These are phyloP conservation scores for Drosophila cognata DNA, from an alignment of 2,888 invertebrate species.

Conservation along the genomic window DNA sequence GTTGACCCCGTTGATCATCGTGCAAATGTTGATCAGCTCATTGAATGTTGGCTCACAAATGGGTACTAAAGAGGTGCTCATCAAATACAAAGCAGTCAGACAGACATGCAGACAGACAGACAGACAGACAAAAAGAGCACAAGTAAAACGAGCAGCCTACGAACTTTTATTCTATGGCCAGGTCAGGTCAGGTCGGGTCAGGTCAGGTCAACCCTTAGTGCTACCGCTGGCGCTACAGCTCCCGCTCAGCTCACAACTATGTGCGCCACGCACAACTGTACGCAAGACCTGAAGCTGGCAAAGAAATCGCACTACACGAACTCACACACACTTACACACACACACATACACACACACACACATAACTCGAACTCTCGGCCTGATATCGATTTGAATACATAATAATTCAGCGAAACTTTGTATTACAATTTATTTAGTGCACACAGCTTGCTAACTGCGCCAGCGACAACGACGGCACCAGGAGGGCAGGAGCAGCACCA, in stretches of 20 bases:
- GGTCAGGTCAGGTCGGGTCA: background rate
- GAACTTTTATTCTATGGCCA: slow-evolving; percentile 16
- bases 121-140: background rate
- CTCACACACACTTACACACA: slow-evolving; percentile 9
- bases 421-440: slow-evolving; percentile 80
- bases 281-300: slow-evolving; percentile 8
- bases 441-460: slow-evolving; percentile 44
- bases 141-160: background rate
- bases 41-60: slow-evolving; percentile 5
- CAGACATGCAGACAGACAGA: background rate
- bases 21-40: slow-evolving; percentile 20
- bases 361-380: slow-evolving; percentile 53
- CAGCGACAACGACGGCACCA: slow-evolving; percentile 6
- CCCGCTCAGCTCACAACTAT: background rate
- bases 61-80: background rate
- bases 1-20: slow-evolving; percentile 28
- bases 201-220: background rate
- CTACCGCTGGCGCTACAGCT: background rate
- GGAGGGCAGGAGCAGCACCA: background rate
- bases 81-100: background rate
- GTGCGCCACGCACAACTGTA: slow-evolving; percentile 43
- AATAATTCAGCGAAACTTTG: slow-evolving; percentile 79
- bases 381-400: slow-evolving; percentile 80
- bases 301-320: slow-evolving; percentile 25
- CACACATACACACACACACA: slow-evolving; percentile 3